Percentiles rank a stretch among this genome's conserved stretches.
Evolutionary conservation across 2,797 vertebrate species (phyloP).

Genomic region (Oryzias sinensis): DNA sequence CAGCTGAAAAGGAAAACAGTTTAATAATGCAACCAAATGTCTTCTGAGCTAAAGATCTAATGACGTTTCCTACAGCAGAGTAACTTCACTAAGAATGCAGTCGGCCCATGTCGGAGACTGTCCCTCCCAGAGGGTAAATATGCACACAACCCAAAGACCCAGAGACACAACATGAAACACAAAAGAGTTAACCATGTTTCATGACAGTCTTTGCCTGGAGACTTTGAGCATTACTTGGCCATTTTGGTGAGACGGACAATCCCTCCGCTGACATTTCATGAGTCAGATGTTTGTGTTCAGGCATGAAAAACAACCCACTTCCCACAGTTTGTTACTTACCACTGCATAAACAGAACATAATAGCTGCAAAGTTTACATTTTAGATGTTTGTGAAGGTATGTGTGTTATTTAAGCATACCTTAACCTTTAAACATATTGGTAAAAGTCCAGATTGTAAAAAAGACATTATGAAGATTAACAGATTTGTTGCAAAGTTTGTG

Average conservation of each 20-base stretch:
- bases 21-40: not conserved
- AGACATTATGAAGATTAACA: slow-evolving; percentile 10
- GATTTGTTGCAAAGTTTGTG: slow-evolving; percentile 29
- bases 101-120: not conserved
- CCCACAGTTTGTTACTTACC: slow-evolving; percentile 17
- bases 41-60: not conserved
- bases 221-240: slow-evolving; percentile 4
- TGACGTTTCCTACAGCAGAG: not conserved
- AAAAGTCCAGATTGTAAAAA: not conserved
- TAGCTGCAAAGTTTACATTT: slow-evolving; percentile 1
- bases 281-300: slow-evolving; percentile 9
- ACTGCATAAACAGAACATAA: slow-evolving; percentile 5
- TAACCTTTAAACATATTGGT: too few relatives aligned
- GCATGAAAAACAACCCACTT: slow-evolving; percentile 2
- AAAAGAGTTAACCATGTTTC: slow-evolving; percentile 4
- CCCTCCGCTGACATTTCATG: slow-evolving; percentile 2
- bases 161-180: not conserved
- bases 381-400: too few relatives aligned
- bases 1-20: too few relatives aligned
- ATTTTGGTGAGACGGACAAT: slow-evolving; percentile 8
- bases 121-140: too few relatives aligned
- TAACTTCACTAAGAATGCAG: not conserved
- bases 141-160: not conserved
- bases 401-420: too few relatives aligned
- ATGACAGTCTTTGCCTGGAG: slow-evolving; percentile 14